phyloP scores from a whole-genome alignment of 2,888 invertebrate species.

The Merodon equestris region DNA sequence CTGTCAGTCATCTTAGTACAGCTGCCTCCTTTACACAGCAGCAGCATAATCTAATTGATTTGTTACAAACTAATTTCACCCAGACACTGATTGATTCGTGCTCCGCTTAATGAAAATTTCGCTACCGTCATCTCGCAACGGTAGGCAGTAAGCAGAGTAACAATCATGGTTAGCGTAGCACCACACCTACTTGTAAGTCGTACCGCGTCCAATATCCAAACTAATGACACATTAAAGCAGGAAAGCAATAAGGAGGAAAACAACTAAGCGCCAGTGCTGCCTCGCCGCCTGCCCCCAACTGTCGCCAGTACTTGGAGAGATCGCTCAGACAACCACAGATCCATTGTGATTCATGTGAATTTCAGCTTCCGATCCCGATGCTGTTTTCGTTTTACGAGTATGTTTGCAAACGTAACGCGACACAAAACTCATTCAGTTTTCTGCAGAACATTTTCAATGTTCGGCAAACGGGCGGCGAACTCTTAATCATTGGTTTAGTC shows the following conservation, averaged over 20 bases:
- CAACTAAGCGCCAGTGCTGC: slow-evolving; percentile 15
- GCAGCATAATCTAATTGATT: slow-evolving; percentile 57
- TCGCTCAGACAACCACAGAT: no score
- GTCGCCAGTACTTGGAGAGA: no score
- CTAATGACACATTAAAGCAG: slow-evolving; percentile 51
- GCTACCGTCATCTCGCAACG: slow-evolving; percentile 31
- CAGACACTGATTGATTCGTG: slow-evolving; percentile 63
- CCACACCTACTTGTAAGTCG: slow-evolving; percentile 22
- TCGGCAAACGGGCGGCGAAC: background rate
- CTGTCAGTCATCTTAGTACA: slow-evolving; percentile 20
- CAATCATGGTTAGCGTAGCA: no score
- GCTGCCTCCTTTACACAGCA: background rate
- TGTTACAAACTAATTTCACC: slow-evolving; percentile 57
- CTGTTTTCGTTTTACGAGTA: slow-evolving; percentile 19
- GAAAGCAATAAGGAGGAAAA: slow-evolving; percentile 31
- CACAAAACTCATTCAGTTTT: slow-evolving; percentile 44
- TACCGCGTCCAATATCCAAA: slow-evolving; percentile 42
- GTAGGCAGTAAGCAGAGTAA: no score
- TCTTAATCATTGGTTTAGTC: slow-evolving; percentile 41
- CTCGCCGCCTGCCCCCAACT: no score
- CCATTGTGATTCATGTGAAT: slow-evolving; percentile 46
- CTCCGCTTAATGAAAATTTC: slow-evolving; percentile 57
- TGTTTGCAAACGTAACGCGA: background rate
- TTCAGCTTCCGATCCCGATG: slow-evolving; percentile 19
- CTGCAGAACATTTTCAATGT: slow-evolving; percentile 30